Percentiles rank a stretch among this genome's conserved stretches.
These are phyloP conservation scores for Himalopsyche anomala DNA, from an alignment of 2,888 invertebrate species.

Conservation along the genomic window DNA sequence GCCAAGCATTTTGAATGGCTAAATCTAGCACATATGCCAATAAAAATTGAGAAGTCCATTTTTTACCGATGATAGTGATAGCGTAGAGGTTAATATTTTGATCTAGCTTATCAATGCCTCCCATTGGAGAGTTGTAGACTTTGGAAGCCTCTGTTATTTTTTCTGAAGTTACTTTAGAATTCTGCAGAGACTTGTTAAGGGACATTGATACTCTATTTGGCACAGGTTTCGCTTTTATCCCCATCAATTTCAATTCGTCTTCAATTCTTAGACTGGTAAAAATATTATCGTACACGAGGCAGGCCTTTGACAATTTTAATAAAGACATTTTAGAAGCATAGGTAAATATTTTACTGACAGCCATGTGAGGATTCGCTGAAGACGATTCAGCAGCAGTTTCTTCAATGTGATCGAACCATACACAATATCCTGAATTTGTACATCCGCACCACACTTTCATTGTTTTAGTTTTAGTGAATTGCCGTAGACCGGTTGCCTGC, in stretches of 20 bases:
- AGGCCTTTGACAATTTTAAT: constrained; percentile 38
- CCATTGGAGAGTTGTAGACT: constrained; percentile 62
- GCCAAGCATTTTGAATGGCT: constrained; percentile 65
- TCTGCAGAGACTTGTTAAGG: constrained; percentile 48
- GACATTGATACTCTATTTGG: constrained; percentile 54
- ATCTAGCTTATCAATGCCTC: constrained; percentile 65
- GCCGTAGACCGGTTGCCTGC: constrained; percentile 54
- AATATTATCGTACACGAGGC: constrained; percentile 56
- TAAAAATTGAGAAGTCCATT: constrained; percentile 63
- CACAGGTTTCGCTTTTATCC: constrained; percentile 54
- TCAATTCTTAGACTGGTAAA: constrained; percentile 50
- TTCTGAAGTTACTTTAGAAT: not conserved
- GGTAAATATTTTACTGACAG: constrained; percentile 51
- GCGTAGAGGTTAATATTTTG: constrained; percentile 64
- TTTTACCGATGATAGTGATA: constrained; percentile 65
- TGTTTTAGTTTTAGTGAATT: constrained; percentile 58
- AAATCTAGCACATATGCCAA: constrained; percentile 65
- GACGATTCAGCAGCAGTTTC: constrained; percentile 49
- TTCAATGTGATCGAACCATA: constrained; percentile 64
- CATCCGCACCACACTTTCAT: constrained; percentile 65
- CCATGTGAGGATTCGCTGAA: constrained; percentile 41
- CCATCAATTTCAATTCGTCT: constrained; percentile 50
- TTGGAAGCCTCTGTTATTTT: constrained; percentile 49
- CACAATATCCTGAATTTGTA: constrained; percentile 64
- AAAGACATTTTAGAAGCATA: constrained; percentile 52